Percentiles rank a stretch among this genome's conserved stretches.
Conservation (phyloP, 2,888 invertebrate genomes). For the Malthinus seriepunctatus region DNA sequence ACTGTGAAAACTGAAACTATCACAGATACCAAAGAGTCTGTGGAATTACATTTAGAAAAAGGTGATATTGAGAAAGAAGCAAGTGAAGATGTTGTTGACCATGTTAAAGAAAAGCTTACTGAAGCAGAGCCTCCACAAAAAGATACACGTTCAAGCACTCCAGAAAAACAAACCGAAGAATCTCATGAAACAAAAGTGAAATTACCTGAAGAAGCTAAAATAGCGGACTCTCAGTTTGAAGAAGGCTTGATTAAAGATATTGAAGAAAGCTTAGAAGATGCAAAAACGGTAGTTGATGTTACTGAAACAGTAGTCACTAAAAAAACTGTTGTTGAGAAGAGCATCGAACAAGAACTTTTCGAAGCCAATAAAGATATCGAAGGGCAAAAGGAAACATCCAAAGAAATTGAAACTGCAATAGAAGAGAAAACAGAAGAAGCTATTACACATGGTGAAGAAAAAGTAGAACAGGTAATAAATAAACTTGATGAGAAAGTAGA, state of each 20-base stretch:
- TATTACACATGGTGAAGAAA: too few relatives aligned
- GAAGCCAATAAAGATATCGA: background rate
- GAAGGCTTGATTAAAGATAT: too few relatives aligned
- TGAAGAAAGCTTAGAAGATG: too few relatives aligned
- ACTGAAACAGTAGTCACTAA: too few relatives aligned
- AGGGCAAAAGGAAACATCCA: background rate
- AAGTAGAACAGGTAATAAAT: background rate
- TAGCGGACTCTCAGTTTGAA: too few relatives aligned
- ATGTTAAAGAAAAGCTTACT: conserved; percentile 36
- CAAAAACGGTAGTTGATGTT: too few relatives aligned
- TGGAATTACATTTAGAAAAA: background rate
- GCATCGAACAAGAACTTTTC: background rate
- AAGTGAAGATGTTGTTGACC: background rate
- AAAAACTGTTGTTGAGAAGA: too few relatives aligned
- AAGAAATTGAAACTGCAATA: background rate
- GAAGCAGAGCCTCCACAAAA: background rate
- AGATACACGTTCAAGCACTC: background rate
- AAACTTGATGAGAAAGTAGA: background rate
- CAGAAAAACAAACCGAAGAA: background rate
- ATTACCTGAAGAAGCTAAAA: background rate
- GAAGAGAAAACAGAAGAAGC: background rate
- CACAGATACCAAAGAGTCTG: background rate
- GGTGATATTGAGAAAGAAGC: background rate
- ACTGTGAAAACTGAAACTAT: conserved; percentile 9
- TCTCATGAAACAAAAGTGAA: background rate